These are phyloP conservation scores for Hycleus cichorii DNA, from an alignment of 1,140 invertebrate species.

Conservation along the genomic window DNA sequence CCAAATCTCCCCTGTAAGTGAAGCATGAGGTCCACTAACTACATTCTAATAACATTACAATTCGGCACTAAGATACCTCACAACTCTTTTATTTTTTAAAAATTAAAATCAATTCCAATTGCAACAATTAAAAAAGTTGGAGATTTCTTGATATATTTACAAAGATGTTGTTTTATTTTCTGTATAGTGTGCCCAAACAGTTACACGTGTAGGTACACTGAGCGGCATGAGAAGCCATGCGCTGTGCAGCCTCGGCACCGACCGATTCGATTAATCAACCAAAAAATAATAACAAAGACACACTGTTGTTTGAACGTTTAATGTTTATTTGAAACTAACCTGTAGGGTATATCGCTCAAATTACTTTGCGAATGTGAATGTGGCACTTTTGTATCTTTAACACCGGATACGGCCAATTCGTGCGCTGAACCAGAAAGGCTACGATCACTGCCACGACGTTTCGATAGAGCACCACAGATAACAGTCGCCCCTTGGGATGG, in stretches of 20 bases:
- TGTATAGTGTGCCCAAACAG: background rate
- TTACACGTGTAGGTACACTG: constrained; percentile 17
- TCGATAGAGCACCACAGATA: constrained; percentile 41
- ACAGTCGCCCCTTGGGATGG: constrained; percentile 29
- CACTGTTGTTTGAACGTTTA: background rate
- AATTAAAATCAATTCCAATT: background rate
- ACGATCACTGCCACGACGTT: constrained; percentile 69
- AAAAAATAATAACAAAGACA: too few relatives aligned
- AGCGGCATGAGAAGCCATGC: constrained; percentile 25
- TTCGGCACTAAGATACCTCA: background rate
- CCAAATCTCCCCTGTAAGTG: constrained; percentile 59
- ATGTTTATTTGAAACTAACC: constrained; percentile 42
- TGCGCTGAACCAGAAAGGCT: constrained; percentile 74
- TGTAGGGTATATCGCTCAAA: constrained; percentile 69
- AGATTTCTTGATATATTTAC: background rate
- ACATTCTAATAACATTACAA: constrained; percentile 24
- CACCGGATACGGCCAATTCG: constrained; percentile 63
- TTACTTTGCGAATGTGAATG: constrained; percentile 76
- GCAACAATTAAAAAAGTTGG: background rate
- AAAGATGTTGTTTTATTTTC: background rate
- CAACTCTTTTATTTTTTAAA: background rate
- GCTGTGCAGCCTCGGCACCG: constrained; percentile 14
- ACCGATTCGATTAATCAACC: background rate
- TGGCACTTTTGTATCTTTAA: constrained; percentile 57
- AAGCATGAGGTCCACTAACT: constrained; percentile 33